phyloP scores from a whole-genome alignment of 1,140 invertebrate genomes.

The Thaumetopoea pityocampa region DNA sequence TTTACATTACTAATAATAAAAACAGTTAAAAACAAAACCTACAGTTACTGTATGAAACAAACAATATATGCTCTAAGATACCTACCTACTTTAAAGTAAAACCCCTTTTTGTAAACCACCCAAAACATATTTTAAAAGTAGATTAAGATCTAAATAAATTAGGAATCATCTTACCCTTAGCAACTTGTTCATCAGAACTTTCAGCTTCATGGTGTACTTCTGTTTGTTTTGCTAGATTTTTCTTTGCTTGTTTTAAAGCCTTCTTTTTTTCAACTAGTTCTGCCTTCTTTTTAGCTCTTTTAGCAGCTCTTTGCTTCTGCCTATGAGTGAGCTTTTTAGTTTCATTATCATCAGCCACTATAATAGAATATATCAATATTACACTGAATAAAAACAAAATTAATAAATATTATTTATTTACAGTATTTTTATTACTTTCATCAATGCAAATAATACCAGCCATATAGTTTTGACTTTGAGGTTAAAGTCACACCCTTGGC shows the following conservation, averaged over 20 bases:
- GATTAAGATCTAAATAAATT: conserved; percentile 7
- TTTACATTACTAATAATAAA: too few relatives aligned
- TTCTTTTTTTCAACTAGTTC: conserved; percentile 67
- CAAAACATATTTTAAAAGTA: conserved; percentile 1
- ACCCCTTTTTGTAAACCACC: background rate
- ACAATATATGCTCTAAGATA: too few relatives aligned
- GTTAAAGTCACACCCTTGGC: too few relatives aligned
- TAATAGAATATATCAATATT: conserved; percentile 21
- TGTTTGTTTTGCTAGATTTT: conserved; percentile 53
- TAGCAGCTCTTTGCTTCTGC: conserved; percentile 81
- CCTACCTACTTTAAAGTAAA: too few relatives aligned
- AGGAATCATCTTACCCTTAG: conserved; percentile 28
- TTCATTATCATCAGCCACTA: conserved; percentile 64
- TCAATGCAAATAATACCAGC: too few relatives aligned
- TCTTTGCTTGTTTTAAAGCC: conserved; percentile 67
- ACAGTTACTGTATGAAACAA: too few relatives aligned
- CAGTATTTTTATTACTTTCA: background rate
- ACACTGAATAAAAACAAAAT: background rate
- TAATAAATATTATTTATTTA: background rate
- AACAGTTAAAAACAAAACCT: too few relatives aligned
- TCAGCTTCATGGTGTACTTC: conserved; percentile 37
- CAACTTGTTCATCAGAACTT: conserved; percentile 37
- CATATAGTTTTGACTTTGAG: too few relatives aligned
- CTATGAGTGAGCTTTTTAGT: conserved; percentile 80
- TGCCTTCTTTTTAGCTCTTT: conserved; percentile 78